A percentile compares a stretch with the other conserved stretches of the same genome.
These are phyloP conservation scores for Oreotragus oreotragus DNA, from an alignment of 2,113 vertebrate genomes.

Conservation along the genomic window DNA sequence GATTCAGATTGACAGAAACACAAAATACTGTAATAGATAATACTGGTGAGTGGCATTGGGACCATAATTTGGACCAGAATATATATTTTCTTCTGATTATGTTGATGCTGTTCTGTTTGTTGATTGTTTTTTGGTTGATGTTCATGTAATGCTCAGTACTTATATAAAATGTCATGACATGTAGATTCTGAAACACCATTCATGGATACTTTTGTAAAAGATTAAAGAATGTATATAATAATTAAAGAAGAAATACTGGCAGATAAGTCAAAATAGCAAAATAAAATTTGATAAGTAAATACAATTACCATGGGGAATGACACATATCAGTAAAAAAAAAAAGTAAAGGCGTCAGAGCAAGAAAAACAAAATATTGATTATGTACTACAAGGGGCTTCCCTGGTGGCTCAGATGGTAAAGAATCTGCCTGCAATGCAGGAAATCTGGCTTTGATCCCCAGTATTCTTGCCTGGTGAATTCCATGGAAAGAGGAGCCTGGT, in stretches of 20 bases:
- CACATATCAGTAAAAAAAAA: not conserved
- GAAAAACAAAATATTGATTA: not conserved
- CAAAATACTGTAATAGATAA: not conserved
- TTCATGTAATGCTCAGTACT: not conserved
- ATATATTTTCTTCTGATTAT: not conserved
- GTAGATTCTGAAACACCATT: not conserved
- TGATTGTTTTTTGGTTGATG: not conserved
- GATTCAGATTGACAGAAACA: not conserved
- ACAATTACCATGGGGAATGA: not conserved
- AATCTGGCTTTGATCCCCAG: not conserved
- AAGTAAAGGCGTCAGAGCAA: not conserved
- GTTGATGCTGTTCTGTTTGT: not conserved
- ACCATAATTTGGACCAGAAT: not conserved
- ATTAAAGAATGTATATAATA: not conserved
- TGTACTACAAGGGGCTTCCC: not conserved
- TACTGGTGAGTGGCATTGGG: accelerated
- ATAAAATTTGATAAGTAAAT: not conserved
- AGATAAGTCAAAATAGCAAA: not conserved
- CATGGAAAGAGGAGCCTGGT: not conserved
- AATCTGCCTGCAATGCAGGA: not conserved
- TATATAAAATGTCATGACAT: not conserved
- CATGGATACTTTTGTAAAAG: not conserved
- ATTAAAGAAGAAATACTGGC: not conserved
- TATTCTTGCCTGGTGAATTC: not conserved
- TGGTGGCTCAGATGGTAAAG: not conserved